Conservation (phyloP, 2,113 vertebrate species). For the Cyanistes caeruleus region DNA sequence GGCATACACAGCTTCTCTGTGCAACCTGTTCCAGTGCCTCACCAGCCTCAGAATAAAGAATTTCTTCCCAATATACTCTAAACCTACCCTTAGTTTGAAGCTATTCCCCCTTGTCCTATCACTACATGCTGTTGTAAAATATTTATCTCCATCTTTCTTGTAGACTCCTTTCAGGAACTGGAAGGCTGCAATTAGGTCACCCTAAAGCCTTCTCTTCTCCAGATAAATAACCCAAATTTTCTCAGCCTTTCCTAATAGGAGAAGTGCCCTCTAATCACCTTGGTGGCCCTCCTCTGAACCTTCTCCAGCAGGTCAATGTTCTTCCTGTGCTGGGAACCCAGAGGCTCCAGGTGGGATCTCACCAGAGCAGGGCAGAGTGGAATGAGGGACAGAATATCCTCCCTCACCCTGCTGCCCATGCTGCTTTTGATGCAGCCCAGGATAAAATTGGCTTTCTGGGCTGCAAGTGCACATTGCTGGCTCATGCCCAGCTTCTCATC, state of each 20-base stretch:
- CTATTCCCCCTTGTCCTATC: background rate
- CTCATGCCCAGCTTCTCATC: background rate
- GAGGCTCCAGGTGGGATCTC: background rate
- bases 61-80: background rate
- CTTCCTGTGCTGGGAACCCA: background rate
- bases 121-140: background rate
- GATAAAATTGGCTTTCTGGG: background rate
- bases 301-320: background rate
- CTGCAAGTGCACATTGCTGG: background rate
- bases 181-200: background rate
- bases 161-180: background rate
- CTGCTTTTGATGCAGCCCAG: background rate
- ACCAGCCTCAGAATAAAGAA: background rate
- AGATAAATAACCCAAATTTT: background rate
- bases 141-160: background rate
- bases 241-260: background rate
- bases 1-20: background rate
- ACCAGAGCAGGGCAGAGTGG: background rate
- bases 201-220: background rate
- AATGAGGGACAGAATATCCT: background rate
- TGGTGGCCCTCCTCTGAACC: background rate
- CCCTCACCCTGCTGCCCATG: accelerated
- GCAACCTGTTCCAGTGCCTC: background rate
- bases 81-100: background rate
- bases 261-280: background rate